These are phyloP conservation scores for Synodontis membranacea DNA, from an alignment of 2,113 vertebrate species.

Conservation along the genomic window DNA sequence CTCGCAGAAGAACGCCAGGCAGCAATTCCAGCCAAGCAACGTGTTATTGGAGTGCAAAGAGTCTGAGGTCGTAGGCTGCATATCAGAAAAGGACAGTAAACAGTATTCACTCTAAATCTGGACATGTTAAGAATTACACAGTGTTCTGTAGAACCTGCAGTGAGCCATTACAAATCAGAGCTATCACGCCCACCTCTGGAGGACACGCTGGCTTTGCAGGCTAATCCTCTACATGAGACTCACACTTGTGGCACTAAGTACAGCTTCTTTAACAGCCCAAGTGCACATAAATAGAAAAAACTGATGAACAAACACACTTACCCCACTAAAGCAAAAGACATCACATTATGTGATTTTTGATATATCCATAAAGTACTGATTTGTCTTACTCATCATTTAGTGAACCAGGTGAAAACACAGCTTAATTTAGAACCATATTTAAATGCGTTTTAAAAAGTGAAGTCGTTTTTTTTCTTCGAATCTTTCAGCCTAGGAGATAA, in stretches of 20 bases:
- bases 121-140: neutral
- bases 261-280: neutral
- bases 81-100: slow-evolving; percentile 12
- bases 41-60: neutral
- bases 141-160: slow-evolving; percentile 11
- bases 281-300: neutral
- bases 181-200: neutral
- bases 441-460: neutral
- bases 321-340: neutral
- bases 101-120: neutral
- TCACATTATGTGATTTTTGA: neutral
- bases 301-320: neutral
- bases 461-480: neutral
- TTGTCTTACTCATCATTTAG: neutral
- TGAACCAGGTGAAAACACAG: neutral
- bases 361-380: neutral
- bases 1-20: neutral
- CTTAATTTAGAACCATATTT: neutral
- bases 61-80: neutral
- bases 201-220: slow-evolving; percentile 18
- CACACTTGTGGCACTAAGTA: slow-evolving; percentile 11
- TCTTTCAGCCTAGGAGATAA: neutral
- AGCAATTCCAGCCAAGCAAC: neutral
- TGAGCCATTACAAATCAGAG: slow-evolving; percentile 29
- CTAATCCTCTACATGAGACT: slow-evolving; percentile 17